Evolutionary conservation across 1,140 invertebrate genomes (phyloP).

Genomic region (Schlechtendalia chinensis): DNA sequence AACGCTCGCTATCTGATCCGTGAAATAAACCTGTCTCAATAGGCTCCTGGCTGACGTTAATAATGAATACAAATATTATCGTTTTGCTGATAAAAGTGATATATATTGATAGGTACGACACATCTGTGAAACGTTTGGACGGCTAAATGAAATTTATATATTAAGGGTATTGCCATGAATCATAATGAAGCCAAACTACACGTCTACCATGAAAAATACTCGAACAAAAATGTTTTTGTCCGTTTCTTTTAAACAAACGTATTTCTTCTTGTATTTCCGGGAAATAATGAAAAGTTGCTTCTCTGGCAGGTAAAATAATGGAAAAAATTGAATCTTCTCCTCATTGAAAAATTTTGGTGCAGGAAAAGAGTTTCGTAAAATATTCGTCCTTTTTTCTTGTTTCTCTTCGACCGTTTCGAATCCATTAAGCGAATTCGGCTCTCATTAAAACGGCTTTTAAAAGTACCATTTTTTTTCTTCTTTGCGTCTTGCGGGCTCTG

Average conservation of each 20-base stretch:
- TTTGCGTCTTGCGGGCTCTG: background rate
- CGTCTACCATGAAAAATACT: background rate
- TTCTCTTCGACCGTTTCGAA: background rate
- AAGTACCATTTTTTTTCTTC: background rate
- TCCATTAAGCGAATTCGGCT: slow-evolving; percentile 19
- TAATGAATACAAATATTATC: background rate
- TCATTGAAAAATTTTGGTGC: background rate
- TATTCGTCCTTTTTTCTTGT: slow-evolving; percentile 17
- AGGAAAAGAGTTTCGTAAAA: background rate
- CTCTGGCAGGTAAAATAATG: slow-evolving; percentile 16
- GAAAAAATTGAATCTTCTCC: slow-evolving; percentile 27
- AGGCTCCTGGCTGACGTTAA: too few species aligned
- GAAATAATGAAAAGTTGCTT: slow-evolving; percentile 18
- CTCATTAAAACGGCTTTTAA: slow-evolving; percentile 13
- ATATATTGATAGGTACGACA: background rate
- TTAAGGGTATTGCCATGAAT: background rate
- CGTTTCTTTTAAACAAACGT: slow-evolving; percentile 2
- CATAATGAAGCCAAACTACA: background rate
- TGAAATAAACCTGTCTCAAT: too few species aligned
- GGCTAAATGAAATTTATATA: background rate
- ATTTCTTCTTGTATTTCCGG: slow-evolving; percentile 12
- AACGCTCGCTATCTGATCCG: too few species aligned
- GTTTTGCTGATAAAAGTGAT: background rate
- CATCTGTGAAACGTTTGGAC: background rate
- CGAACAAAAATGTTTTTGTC: background rate